These are phyloP conservation scores for Excalfactoria chinensis DNA, from an alignment of 2,113 vertebrate species.

Conservation along the genomic window DNA sequence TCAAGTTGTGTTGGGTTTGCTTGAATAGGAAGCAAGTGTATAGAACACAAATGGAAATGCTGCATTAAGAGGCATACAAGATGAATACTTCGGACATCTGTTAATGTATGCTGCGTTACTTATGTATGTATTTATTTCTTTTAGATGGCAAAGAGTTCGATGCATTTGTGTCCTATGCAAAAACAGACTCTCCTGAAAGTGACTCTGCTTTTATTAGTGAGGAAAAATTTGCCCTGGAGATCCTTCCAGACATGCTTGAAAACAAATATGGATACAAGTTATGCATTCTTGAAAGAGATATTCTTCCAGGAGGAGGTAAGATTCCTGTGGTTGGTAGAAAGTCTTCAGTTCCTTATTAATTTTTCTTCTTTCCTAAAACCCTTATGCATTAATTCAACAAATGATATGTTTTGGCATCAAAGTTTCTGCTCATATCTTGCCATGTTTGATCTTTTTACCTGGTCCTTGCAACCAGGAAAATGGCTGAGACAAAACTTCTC, in stretches of 20 bases:
- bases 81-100: background rate
- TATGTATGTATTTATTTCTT: background rate
- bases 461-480: background rate
- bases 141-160: constrained; percentile 88
- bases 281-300: constrained; percentile 88
- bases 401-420: background rate
- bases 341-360: background rate
- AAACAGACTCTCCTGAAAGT: constrained; percentile 29
- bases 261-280: constrained; percentile 85
- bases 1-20: background rate
- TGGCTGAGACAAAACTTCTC: background rate
- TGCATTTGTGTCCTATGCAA: constrained; percentile 87
- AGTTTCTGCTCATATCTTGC: background rate
- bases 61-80: background rate
- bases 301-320: constrained; percentile 90
- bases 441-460: background rate
- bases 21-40: background rate
- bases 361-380: background rate
- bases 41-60: background rate
- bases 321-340: background rate
- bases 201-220: constrained; percentile 47
- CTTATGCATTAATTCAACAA: background rate
- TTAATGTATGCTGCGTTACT: background rate
- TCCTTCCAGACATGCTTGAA: constrained; percentile 84
- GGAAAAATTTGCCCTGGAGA: constrained; percentile 77